Base-by-base conservation (phyloP, 2,888 invertebrate species). In the Machimus rusticus region DNA sequence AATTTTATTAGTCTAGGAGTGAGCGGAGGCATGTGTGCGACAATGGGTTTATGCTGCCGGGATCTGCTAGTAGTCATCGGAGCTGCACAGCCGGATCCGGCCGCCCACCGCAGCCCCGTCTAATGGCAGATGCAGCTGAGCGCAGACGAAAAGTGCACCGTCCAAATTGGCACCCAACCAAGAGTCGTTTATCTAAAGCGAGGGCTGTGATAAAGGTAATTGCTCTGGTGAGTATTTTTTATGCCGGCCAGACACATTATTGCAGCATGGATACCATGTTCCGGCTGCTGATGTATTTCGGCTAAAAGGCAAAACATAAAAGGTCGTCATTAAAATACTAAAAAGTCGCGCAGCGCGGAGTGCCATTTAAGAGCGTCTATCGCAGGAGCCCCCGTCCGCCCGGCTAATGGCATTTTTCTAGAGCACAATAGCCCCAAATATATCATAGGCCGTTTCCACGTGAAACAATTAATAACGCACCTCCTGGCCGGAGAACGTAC, bases 141-240 rank as follows among this genome's bases (percentile, higher is more conserved):
- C 74, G 74, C 74, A 78, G 55, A 86, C 55, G 86, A 55, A 86
- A 57, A 77, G 31, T 86, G 77, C 77, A 86, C 43, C 37, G 78
- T 28, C 51, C 86, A 77, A 86, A 86, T 86, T 86, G 86, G 86
- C 86, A 86, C 37, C 57, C 19, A 78, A 86, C 86, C 86, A 86
- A 86, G 55, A 78, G 77, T 46, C 86, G 55, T 77, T 86, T 86
- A 86, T 86, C 78, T 78, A 39, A 77, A 86, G 77, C 85, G 85
- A 74, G 85, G 28, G 85, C 85, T 85, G 85, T 74, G 85, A 85
- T 85, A 85, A 85, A 85, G 85, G 85, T 85, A 85, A 85, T 85
- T 85, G 85, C 85, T 85, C 37, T 85, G 85, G 85, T 85, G 46
- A 85, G 85, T 85, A 85, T 85, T 85, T 85, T 85, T 85, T 85